Percentiles rank a stretch among this genome's conserved stretches.
Evolutionary conservation across 2,888 invertebrate genomes (phyloP).

Genomic region (Coelopa pilipes): DNA sequence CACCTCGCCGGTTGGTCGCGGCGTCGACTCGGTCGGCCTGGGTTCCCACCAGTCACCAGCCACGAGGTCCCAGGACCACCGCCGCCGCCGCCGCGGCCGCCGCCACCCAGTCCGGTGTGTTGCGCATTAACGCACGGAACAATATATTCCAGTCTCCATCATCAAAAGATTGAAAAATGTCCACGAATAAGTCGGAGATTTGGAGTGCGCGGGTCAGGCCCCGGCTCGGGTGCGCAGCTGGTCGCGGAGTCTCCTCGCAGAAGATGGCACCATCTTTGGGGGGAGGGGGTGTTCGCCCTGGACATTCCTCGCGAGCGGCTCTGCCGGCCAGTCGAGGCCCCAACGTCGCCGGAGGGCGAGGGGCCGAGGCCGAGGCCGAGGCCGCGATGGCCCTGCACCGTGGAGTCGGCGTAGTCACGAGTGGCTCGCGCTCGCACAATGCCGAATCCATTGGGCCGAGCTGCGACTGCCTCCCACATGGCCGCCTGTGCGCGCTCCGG

Average conservation of each 20-base stretch:
- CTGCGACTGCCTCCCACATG: too few species aligned
- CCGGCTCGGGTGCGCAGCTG: constrained; percentile 14
- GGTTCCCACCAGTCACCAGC: constrained; percentile 29
- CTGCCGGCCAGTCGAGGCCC: too few species aligned
- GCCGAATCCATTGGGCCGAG: too few species aligned
- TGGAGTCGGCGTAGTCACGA: background rate
- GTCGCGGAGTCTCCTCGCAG: too few species aligned
- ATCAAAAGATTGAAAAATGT: constrained; percentile 67
- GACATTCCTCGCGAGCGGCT: too few species aligned
- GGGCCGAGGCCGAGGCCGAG: too few species aligned
- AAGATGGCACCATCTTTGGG: too few species aligned
- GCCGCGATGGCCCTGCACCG: background rate
- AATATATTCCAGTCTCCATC: constrained; percentile 57
- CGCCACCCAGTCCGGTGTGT: constrained; percentile 56
- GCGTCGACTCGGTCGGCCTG: constrained; percentile 31
- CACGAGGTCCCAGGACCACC: background rate
- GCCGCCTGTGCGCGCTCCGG: background rate
- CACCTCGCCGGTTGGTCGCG: constrained; percentile 55
- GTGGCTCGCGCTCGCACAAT: too few species aligned
- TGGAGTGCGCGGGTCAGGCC: constrained; percentile 29
- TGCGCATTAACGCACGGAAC: constrained; percentile 63
- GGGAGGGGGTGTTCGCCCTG: too few species aligned
- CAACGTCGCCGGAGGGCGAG: too few species aligned
- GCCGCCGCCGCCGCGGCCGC: constrained; percentile 12
- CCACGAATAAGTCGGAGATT: constrained; percentile 58